phyloP scores from a whole-genome alignment of 1,140 invertebrate genomes.

The Campoletis sonorensis region DNA sequence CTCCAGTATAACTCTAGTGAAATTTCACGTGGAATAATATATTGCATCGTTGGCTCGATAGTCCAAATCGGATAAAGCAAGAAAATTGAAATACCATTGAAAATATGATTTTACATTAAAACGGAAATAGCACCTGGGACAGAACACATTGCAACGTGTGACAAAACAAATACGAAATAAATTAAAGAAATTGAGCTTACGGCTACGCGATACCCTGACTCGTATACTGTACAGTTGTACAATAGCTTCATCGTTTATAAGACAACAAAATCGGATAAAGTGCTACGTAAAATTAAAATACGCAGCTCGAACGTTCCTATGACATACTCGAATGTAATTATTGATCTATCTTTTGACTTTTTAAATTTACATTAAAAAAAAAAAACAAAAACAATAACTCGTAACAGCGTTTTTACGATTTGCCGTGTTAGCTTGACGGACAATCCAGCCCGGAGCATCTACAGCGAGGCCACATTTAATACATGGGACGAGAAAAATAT shows the following conservation, averaged over 20 bases:
- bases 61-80: not conserved
- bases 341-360: not conserved
- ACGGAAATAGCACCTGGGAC: conserved; percentile 46
- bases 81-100: conserved; percentile 4
- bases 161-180: conserved; percentile 32
- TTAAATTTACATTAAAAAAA: not conserved
- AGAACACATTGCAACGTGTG: conserved; percentile 32
- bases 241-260: not conserved
- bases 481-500: not conserved
- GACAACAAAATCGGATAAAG: not conserved
- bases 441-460: not conserved
- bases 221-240: conserved; percentile 39
- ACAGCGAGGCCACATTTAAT: not conserved
- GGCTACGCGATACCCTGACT: conserved; percentile 43
- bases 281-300: too few species aligned
- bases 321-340: not conserved
- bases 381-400: not conserved
- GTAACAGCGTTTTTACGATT: not conserved
- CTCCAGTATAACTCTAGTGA: not conserved
- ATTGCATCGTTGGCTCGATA: too few species aligned
- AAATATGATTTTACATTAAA: conserved; percentile 17
- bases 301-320: too few species aligned
- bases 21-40: not conserved
- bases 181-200: conserved; percentile 46
- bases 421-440: not conserved